A percentile compares a stretch with the other conserved stretches of the same genome.
These are phyloP conservation scores for Leptopterna dolabrata DNA, from an alignment of 2,888 invertebrate genomes.

Conservation along the genomic window DNA sequence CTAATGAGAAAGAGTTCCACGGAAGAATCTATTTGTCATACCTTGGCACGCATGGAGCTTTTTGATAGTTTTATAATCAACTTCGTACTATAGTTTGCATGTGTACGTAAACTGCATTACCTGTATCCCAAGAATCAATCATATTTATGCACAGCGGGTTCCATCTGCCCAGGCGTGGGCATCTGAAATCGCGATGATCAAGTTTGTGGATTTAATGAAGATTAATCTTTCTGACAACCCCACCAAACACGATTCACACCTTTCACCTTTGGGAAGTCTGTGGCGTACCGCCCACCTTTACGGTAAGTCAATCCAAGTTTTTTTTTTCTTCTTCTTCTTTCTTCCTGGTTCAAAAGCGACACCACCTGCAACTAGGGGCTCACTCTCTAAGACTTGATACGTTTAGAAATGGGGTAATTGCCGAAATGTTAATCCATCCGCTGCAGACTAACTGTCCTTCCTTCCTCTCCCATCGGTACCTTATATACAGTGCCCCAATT, in stretches of 20 bases:
- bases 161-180: too few relatives aligned
- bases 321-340: too few relatives aligned
- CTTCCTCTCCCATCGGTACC: neutral
- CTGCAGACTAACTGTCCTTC: neutral
- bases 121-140: too few relatives aligned
- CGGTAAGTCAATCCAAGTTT: neutral
- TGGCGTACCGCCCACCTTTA: neutral
- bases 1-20: too few relatives aligned
- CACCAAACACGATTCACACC: neutral
- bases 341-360: neutral
- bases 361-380: neutral
- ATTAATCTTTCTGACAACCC: neutral
- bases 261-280: neutral
- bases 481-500: neutral
- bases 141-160: too few relatives aligned
- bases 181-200: neutral
- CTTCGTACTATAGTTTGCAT: too few relatives aligned
- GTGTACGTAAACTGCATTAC: too few relatives aligned
- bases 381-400: neutral
- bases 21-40: too few relatives aligned
- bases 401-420: neutral
- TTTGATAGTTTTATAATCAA: too few relatives aligned
- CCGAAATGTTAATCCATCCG: slow-evolving; percentile 16
- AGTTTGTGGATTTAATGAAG: neutral
- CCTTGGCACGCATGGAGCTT: too few relatives aligned